A percentile compares a stretch with the other conserved stretches of the same genome.
phyloP scores from a whole-genome alignment of 1,140 invertebrate species.

The Ostrea denselamellosa region DNA sequence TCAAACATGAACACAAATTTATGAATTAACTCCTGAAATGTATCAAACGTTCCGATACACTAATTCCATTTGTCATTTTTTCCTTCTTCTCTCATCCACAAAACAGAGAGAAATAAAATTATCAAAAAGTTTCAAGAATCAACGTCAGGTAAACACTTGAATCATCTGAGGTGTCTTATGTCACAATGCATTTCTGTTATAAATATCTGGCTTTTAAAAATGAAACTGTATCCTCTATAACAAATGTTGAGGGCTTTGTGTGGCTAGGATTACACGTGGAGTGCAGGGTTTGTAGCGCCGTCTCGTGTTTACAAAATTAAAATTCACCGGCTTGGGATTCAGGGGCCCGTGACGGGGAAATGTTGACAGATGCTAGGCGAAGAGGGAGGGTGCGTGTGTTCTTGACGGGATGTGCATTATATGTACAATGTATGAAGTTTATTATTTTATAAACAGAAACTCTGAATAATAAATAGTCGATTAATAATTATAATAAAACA shows the following conservation, averaged over 20 bases:
- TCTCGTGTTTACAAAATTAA: constrained; percentile 34
- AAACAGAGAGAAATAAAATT: constrained; percentile 9
- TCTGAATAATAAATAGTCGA: too few relatives aligned
- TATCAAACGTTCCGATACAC: neutral
- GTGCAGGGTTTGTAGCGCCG: neutral
- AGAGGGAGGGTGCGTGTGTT: too few relatives aligned
- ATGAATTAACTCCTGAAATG: constrained; percentile 2
- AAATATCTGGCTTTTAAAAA: constrained; percentile 28
- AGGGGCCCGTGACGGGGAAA: neutral
- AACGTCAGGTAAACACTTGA: neutral
- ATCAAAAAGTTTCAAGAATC: neutral
- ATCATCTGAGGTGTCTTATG: neutral
- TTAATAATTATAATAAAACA: too few relatives aligned
- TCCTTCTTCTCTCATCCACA: too few relatives aligned
- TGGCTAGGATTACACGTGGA: neutral
- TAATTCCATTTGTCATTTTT: neutral
- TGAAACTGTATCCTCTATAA: constrained; percentile 9
- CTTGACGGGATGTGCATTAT: too few relatives aligned
- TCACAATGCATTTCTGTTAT: constrained; percentile 27
- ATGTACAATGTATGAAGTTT: too few relatives aligned
- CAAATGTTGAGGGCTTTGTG: neutral
- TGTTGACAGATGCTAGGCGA: constrained; percentile 2
- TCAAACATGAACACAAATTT: neutral
- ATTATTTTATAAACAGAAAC: too few relatives aligned
- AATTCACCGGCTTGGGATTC: constrained; percentile 21